Evolutionary conservation across 2,888 invertebrate species (phyloP).

Genomic region (Augochlorella aurata): DNA sequence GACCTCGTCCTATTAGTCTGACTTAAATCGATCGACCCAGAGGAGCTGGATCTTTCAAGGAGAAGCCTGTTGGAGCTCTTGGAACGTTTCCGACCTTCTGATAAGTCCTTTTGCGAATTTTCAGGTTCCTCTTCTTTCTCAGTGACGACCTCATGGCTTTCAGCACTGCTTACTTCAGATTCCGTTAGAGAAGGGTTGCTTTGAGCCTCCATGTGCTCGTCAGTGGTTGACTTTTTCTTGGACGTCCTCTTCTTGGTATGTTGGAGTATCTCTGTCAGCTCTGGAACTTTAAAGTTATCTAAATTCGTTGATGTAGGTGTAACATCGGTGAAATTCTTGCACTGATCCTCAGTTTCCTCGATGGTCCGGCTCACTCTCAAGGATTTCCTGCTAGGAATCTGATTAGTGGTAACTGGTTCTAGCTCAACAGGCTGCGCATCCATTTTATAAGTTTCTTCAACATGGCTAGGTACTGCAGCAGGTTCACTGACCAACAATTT

Average conservation of each 20-base stretch:
- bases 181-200: neutral
- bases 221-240: constrained; percentile 63
- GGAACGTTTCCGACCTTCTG: neutral
- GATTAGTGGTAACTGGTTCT: neutral
- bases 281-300: constrained; percentile 73
- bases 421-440: neutral
- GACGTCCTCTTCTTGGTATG: constrained; percentile 65
- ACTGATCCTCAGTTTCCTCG: constrained; percentile 24
- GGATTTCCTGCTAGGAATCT: constrained; percentile 8
- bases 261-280: constrained; percentile 64
- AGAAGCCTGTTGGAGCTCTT: neutral
- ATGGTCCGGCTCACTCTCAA: neutral
- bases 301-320: neutral
- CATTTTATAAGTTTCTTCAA: neutral
- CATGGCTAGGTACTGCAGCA: neutral
- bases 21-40: constrained; percentile 33
- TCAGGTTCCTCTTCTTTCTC: constrained; percentile 18
- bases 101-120: constrained; percentile 3
- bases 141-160: neutral
- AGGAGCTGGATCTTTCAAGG: constrained; percentile 47
- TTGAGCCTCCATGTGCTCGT: constrained; percentile 57
- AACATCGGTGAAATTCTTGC: neutral
- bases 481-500: constrained; percentile 60
- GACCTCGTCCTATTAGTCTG: constrained; percentile 32
- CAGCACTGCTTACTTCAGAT: constrained; percentile 7